Evolutionary conservation across 92 coral and sea anemone genomes (phyloP), one percentile per base, ranked within the genome.

Genomic region (Anthopleura xanthogrammica): DNA sequence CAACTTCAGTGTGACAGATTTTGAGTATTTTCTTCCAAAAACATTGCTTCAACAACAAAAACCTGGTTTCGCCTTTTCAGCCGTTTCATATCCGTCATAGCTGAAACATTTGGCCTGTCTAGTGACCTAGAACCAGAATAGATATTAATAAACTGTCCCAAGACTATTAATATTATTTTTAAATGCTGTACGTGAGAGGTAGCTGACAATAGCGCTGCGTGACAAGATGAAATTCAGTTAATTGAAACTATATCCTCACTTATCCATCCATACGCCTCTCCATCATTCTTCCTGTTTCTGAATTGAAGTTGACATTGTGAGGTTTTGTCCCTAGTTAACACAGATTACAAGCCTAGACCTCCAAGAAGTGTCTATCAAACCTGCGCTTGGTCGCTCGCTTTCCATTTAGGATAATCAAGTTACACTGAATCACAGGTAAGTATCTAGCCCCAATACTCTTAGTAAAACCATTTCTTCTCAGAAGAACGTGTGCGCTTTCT

Each of bases 51-150:
- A 62, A 14, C 24, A 14, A 29, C 24, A n/a, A 6, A 62, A 20
- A 62, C 2, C 2, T 14, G 39, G 70, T 20, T 62, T 62, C 2
- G 36, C 11, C 16, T 62, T 62, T 62, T 62, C 70, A 62, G 9
- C 24, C 1, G n/a, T 14, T 58, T 58, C 64, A 17, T 58, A 58
- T 58, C 64, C 64, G 64, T 58, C 64, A 58, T 16, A 58, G 70
- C 70, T 62, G 70, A 62, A 62, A 62, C 70, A 20, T 62, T 62
- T 62, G 70, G 70, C 70, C 70, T 62, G 70, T 62, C 70, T 20
- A 62, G 9, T 62, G 70, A 62, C 70, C 70, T n/a, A 23, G 29
- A 62, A 8, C 19, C 23, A 62, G 24, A 22, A 10, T 0, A 19
- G 70, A 62, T 62, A 20, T 62, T 19, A 62, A 62, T 62, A 62